phyloP scores from a whole-genome alignment of 2,113 vertebrate genomes.

The Rafetus swinhoei region DNA sequence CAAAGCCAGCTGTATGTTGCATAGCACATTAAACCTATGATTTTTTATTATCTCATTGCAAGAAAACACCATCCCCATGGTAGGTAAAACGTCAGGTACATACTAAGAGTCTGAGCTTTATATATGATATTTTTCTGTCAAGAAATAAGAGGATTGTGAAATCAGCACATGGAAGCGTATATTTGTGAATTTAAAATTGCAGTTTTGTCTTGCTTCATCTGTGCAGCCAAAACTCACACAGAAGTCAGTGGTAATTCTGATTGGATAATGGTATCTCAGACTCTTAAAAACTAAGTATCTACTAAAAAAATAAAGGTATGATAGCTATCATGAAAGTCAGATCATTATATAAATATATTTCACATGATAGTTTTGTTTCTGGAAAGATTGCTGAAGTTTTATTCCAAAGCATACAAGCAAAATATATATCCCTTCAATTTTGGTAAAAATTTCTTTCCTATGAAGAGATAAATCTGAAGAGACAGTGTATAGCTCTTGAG shows the following conservation, averaged over 20 bases:
- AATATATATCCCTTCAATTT: neutral
- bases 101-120: neutral
- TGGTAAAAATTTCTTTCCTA: neutral
- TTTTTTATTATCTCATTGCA: neutral
- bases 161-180: neutral
- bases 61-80: neutral
- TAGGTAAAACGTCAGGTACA: neutral
- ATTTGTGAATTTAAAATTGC: rapidly evolving
- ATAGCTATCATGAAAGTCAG: neutral
- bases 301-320: neutral
- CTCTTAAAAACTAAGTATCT: neutral
- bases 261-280: neutral
- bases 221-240: neutral
- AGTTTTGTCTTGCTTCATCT: rapidly evolving
- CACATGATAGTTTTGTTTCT: rapidly evolving
- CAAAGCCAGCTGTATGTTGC: neutral
- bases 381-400: neutral
- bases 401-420: neutral
- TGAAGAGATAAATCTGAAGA: rapidly evolving
- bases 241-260: neutral
- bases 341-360: rapidly evolving
- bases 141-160: neutral
- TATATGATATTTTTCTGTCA: neutral
- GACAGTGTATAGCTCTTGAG: neutral
- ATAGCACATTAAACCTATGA: neutral